Percentiles rank a stretch among this genome's conserved stretches.
These are phyloP conservation scores for Acromyrmex charruanus DNA, from an alignment of 1,140 invertebrate species.

Conservation along the genomic window DNA sequence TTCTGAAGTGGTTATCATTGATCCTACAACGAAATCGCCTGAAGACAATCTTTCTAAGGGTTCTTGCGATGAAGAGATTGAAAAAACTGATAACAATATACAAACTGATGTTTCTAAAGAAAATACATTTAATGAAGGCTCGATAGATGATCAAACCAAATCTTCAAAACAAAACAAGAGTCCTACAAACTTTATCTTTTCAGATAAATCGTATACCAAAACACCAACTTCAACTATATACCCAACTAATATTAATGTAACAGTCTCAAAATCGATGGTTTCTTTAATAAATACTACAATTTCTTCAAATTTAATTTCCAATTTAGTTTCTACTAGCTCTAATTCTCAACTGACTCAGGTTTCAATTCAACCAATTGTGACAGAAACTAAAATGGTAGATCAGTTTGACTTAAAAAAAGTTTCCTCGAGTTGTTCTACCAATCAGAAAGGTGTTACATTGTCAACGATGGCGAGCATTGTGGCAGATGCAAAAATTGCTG, in stretches of 20 bases:
- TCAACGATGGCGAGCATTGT: conserved; percentile 80
- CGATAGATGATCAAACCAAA: conserved; percentile 66
- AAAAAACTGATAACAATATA: conserved; percentile 84
- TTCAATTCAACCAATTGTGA: conserved; percentile 54
- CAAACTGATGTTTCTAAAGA: conserved; percentile 77
- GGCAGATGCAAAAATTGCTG: conserved; percentile 81
- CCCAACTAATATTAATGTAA: conserved; percentile 78
- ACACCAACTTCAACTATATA: conserved; percentile 78
- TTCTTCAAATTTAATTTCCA: conserved; percentile 6
- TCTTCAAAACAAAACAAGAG: conserved; percentile 68
- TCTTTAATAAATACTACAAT: conserved; percentile 28
- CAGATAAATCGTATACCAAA: conserved; percentile 75
- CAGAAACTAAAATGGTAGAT: conserved; percentile 47
- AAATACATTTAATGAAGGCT: conserved; percentile 61
- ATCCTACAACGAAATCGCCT: conserved; percentile 88
- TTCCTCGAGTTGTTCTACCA: conserved; percentile 63
- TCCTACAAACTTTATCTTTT: conserved; percentile 69
- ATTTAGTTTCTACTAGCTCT: conserved; percentile 2
- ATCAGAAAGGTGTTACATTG: conserved; percentile 69
- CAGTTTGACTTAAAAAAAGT: conserved; percentile 70
- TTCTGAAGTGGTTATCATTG: conserved; percentile 89
- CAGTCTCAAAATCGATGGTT: conserved; percentile 68
- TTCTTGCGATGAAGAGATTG: conserved; percentile 88
- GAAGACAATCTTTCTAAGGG: conserved; percentile 89
- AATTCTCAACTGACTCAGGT: conserved; percentile 23